A percentile compares a stretch with the other conserved stretches of the same genome.
Conservation (phyloP, 2,888 invertebrate genomes). For the Cosmia trapezina region DNA sequence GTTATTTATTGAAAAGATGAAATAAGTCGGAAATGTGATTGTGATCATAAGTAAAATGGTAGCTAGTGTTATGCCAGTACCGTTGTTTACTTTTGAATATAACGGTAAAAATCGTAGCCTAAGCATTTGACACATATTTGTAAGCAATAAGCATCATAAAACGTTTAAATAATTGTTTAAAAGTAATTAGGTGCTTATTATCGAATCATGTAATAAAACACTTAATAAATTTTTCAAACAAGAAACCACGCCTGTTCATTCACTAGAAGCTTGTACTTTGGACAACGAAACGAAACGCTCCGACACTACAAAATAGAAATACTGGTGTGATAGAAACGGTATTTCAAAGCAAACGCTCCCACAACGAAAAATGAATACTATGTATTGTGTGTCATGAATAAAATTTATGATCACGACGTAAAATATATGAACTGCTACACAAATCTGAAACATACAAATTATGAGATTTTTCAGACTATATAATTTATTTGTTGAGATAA, state of each 20-base stretch:
- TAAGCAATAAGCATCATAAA: not conserved
- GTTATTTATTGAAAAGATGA: not conserved
- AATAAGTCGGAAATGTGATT: not conserved
- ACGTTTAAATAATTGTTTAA: too few species aligned
- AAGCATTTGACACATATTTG: not conserved
- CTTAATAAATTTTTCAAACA: not conserved
- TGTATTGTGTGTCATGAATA: conserved; percentile 44
- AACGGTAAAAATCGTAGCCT: not conserved
- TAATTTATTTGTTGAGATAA: conserved; percentile 53
- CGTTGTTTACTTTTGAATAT: not conserved
- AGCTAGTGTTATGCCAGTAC: not conserved
- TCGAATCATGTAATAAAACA: not conserved
- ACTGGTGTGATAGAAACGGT: conserved; percentile 60
- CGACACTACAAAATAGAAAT: conserved; percentile 68
- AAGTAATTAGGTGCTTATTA: not conserved
- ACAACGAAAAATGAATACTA: conserved; percentile 56
- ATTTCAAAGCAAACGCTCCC: conserved; percentile 67
- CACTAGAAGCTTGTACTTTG: not conserved
- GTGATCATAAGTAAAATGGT: not conserved
- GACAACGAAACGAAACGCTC: conserved; percentile 71
- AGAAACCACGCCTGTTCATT: conserved; percentile 13
- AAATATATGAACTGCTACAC: conserved; percentile 68
- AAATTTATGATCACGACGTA: conserved; percentile 66
- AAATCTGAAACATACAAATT: conserved; percentile 86
- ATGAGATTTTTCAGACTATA: conserved; percentile 72